Percentiles rank a stretch among this genome's conserved stretches.
Conservation (phyloP, 2,797 vertebrate genomes). For the Platalea minor region DNA sequence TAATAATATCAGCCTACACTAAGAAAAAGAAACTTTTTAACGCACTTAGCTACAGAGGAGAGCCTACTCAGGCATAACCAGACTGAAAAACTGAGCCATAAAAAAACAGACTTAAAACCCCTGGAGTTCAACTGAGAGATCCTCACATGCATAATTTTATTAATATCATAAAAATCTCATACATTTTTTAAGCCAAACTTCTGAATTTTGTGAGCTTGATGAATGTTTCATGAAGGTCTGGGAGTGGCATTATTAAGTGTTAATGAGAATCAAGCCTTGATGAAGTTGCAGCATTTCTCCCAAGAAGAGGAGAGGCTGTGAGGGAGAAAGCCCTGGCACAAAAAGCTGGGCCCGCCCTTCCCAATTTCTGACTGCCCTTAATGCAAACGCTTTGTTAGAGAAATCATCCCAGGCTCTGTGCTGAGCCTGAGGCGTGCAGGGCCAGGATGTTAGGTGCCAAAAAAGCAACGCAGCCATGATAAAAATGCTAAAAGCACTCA, state of each 20-base stretch:
- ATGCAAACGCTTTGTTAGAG: not conserved
- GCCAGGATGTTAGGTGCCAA: not conserved
- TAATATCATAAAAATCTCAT: slow-evolving; percentile 43
- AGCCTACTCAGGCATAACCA: not conserved
- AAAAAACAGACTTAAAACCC: not conserved
- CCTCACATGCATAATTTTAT: not conserved
- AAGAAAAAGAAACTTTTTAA: not conserved
- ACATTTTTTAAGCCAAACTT: slow-evolving; percentile 28
- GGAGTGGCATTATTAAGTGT: slow-evolving; percentile 40
- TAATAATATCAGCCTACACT: not conserved
- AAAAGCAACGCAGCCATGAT: not conserved
- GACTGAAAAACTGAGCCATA: not conserved
- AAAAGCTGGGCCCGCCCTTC: not conserved
- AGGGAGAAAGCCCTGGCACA: not conserved
- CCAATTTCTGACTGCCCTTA: not conserved
- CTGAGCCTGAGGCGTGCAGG: not conserved
- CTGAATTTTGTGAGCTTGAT: slow-evolving; percentile 1
- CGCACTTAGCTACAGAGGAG: not conserved
- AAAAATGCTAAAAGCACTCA: not conserved
- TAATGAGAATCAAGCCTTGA: slow-evolving; percentile 37
- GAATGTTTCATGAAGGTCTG: slow-evolving; percentile 32
- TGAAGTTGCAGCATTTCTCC: not conserved
- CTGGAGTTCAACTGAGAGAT: not conserved
- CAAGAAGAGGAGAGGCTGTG: not conserved
- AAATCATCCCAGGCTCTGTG: not conserved